Percentiles rank a stretch among this genome's conserved stretches.
phyloP scores from a whole-genome alignment of 2,888 invertebrate genomes.

The Scrobipalpa costella region DNA sequence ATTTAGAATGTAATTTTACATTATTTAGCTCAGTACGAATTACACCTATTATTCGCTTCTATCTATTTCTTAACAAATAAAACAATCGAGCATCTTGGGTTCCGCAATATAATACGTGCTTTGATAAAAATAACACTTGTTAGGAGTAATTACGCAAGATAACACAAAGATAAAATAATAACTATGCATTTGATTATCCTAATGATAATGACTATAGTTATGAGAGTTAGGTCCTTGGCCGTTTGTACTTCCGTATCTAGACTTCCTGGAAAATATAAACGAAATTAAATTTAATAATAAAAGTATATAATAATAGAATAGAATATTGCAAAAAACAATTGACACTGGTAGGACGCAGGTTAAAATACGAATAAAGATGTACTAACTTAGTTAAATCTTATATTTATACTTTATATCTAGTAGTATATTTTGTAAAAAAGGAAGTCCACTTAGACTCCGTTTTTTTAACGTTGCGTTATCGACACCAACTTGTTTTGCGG shows the following conservation, averaged over 20 bases:
- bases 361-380: no score
- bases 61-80: background rate
- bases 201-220: slow-evolving; percentile 3
- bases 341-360: no score
- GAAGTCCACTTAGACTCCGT: no score
- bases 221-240: slow-evolving; percentile 5
- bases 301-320: background rate
- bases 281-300: background rate
- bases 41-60: no score
- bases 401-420: no score
- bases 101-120: background rate
- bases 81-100: background rate
- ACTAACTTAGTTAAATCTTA: no score
- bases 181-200: slow-evolving; percentile 6
- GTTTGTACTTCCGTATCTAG: background rate
- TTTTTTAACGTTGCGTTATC: no score
- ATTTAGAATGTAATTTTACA: no score
- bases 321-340: no score
- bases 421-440: no score
- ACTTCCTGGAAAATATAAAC: background rate
- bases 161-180: background rate
- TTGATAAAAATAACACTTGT: slow-evolving; percentile 10
- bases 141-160: slow-evolving; percentile 12
- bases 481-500: no score
- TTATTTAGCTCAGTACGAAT: no score